Percentiles rank a stretch among this genome's conserved stretches.
These are phyloP conservation scores for Coecobrya sp. DNA, from an alignment of 2,888 invertebrate species.

Conservation along the genomic window DNA sequence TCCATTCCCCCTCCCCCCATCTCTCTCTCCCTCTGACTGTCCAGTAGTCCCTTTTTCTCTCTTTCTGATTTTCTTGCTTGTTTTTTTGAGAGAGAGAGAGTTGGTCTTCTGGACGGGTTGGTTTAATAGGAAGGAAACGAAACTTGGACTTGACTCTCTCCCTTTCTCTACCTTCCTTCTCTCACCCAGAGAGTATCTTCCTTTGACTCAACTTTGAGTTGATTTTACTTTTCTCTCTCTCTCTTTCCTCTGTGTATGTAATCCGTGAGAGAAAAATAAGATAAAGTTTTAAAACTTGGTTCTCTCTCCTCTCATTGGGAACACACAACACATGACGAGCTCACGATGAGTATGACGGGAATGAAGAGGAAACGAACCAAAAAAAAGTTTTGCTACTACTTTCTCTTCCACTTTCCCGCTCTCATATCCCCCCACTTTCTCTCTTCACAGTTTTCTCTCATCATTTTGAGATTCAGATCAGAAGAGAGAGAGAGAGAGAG, in stretches of 20 bases:
- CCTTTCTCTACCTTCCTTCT: neutral
- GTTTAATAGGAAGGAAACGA: conserved; percentile 24
- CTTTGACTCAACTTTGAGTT: neutral
- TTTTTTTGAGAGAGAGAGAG: neutral
- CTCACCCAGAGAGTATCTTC: neutral
- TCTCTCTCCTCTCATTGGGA: neutral
- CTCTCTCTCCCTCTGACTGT: no score
- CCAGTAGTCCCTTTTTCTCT: neutral
- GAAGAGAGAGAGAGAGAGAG: neutral
- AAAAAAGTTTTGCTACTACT: conserved; percentile 3
- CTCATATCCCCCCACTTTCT: neutral
- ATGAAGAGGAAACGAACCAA: conserved; percentile 53
- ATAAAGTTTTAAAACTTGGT: conserved; percentile 28
- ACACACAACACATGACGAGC: conserved; percentile 15
- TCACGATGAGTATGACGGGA: conserved; percentile 33
- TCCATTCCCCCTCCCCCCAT: no score
- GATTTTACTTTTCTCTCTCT: neutral
- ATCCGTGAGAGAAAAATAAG: neutral
- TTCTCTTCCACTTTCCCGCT: neutral
- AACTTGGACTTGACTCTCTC: conserved; percentile 18
- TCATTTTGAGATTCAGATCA: conserved; percentile 41
- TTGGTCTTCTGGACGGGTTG: conserved; percentile 10
- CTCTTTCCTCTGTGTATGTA: no score
- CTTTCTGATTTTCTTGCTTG: neutral
- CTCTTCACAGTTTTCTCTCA: neutral